A percentile compares a stretch with the other conserved stretches of the same genome.
These are phyloP conservation scores for Dicrostonyx torquatus DNA, from an alignment of 2,797 vertebrate genomes.

Conservation along the genomic window DNA sequence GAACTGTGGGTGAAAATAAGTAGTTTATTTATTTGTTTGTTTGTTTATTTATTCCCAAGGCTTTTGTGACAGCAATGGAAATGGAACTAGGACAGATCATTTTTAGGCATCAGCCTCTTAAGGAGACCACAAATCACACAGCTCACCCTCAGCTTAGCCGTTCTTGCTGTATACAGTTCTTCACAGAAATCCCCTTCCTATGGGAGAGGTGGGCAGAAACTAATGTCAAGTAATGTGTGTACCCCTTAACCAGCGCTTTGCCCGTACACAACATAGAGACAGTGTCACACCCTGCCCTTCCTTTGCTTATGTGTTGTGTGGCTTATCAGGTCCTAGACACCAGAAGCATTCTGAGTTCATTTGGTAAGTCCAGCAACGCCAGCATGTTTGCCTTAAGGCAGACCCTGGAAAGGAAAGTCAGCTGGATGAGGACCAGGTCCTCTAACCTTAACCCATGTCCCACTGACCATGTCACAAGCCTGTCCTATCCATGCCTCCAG, in stretches of 20 bases:
- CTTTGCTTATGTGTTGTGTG: neutral
- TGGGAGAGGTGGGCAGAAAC: neutral
- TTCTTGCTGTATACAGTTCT: neutral
- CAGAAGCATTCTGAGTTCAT: neutral
- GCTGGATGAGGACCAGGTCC: neutral
- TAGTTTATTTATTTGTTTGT: too few species aligned
- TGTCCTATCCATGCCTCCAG: neutral
- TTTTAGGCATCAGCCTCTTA: too few species aligned
- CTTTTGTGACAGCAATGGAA: neutral
- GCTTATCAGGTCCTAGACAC: neutral
- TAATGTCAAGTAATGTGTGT: neutral
- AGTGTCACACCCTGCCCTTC: too few species aligned
- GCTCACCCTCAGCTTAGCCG: neutral
- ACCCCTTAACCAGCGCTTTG: neutral
- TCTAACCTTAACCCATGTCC: neutral
- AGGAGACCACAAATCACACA: neutral
- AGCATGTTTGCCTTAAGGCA: neutral
- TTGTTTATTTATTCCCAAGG: too few species aligned
- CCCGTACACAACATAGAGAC: neutral
- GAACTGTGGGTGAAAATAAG: neutral
- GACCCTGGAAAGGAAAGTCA: too few species aligned
- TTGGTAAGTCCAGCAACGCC: neutral
- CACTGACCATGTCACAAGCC: neutral
- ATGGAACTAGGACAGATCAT: too few species aligned
- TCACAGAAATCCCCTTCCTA: neutral